These are phyloP conservation scores for Lobophora halterata DNA, from an alignment of 2,888 invertebrate species.

Conservation along the genomic window DNA sequence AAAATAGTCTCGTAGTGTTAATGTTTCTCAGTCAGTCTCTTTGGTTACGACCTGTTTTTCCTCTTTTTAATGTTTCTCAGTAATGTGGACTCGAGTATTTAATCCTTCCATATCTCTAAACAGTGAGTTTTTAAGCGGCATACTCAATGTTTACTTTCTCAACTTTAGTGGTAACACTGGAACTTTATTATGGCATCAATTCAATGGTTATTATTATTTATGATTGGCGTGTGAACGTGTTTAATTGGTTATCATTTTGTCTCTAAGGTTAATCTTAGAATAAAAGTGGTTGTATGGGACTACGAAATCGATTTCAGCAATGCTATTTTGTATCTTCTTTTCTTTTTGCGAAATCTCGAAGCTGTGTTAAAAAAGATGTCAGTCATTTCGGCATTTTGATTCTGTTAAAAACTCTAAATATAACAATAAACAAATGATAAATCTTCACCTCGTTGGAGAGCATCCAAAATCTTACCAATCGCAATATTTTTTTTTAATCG, in stretches of 20 bases:
- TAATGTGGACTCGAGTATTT: slow-evolving; percentile 56
- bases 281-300: no score
- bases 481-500: slow-evolving; percentile 38
- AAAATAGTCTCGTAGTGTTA: slow-evolving; percentile 57
- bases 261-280: slow-evolving; percentile 12
- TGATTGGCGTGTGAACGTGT: slow-evolving; percentile 65
- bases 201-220: slow-evolving; percentile 63
- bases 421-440: slow-evolving; percentile 35
- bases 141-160: slow-evolving; percentile 53
- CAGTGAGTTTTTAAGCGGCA: slow-evolving; percentile 44
- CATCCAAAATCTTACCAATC: slow-evolving; percentile 42
- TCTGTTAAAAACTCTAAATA: slow-evolving; percentile 26
- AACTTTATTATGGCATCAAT: slow-evolving; percentile 55
- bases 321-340: slow-evolving; percentile 18
- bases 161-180: slow-evolving; percentile 45
- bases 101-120: slow-evolving; percentile 59
- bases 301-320: no score
- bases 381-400: slow-evolving; percentile 30
- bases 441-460: slow-evolving; percentile 42
- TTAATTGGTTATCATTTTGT: slow-evolving; percentile 46
- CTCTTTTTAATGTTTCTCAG: slow-evolving; percentile 61
- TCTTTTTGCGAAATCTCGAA: no score
- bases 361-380: slow-evolving; percentile 21
- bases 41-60: slow-evolving; percentile 52
- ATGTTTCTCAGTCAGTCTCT: slow-evolving; percentile 61